These are phyloP conservation scores for Psephotus haematonotus DNA, from an alignment of 2,113 vertebrate genomes.

Conservation along the genomic window DNA sequence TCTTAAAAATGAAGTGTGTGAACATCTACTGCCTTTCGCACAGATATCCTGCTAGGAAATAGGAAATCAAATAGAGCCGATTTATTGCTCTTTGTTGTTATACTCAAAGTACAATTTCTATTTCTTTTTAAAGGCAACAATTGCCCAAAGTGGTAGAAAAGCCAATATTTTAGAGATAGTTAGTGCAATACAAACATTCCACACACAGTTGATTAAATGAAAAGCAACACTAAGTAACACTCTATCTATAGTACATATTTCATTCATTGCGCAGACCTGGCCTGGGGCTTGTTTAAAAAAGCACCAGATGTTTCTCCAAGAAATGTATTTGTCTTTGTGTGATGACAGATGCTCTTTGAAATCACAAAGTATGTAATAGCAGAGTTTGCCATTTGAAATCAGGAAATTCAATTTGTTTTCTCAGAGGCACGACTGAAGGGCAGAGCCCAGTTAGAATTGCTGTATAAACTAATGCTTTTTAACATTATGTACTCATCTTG, in stretches of 20 bases:
- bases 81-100: constrained; percentile 13
- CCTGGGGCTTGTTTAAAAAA: constrained; percentile 77
- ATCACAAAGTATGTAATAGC: constrained; percentile 78
- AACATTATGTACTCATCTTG: constrained; percentile 18
- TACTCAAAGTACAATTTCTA: background rate
- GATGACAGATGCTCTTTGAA: constrained; percentile 83
- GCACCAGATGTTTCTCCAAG: constrained; percentile 81
- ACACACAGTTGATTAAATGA: constrained; percentile 71
- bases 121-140: background rate
- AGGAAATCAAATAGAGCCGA: background rate
- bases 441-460: constrained; percentile 54
- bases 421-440: constrained; percentile 65
- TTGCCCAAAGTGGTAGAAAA: constrained; percentile 23
- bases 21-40: constrained; percentile 5
- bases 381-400: constrained; percentile 76
- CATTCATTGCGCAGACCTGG: constrained; percentile 75
- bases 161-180: constrained; percentile 57
- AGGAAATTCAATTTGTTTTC: constrained; percentile 79
- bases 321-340: constrained; percentile 81
- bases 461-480: constrained; percentile 50
- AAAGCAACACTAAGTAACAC: constrained; percentile 71
- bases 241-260: constrained; percentile 79
- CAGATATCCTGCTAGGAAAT: background rate
- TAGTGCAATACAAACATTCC: constrained; percentile 70
- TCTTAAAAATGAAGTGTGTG: background rate